These are phyloP conservation scores for Pterois miles DNA, from an alignment of 2,797 vertebrate species.

Conservation along the genomic window DNA sequence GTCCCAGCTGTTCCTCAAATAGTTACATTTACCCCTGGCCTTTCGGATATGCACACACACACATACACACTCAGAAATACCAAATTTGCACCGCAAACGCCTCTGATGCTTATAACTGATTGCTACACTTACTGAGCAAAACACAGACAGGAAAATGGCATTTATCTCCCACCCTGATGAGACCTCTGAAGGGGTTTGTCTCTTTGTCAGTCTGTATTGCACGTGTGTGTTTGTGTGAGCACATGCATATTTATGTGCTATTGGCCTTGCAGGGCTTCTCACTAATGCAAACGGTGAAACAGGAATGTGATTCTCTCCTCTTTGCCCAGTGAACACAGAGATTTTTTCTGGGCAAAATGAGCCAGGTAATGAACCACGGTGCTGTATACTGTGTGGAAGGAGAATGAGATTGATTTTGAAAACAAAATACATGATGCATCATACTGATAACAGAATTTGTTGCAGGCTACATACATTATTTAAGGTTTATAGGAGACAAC, in stretches of 20 bases:
- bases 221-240: neutral
- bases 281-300: conserved; percentile 45
- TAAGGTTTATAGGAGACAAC: conserved; percentile 29
- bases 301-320: conserved; percentile 29
- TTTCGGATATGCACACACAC: conserved; percentile 13
- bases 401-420: conserved; percentile 58
- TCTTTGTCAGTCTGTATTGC: conserved; percentile 24
- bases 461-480: conserved; percentile 44
- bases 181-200: conserved; percentile 31
- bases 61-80: conserved; percentile 19
- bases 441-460: conserved; percentile 51
- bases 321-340: conserved; percentile 28
- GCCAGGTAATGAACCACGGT: conserved; percentile 57
- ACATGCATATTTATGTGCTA: conserved; percentile 41
- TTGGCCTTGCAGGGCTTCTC: conserved; percentile 39
- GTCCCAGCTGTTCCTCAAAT: conserved; percentile 69
- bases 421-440: conserved; percentile 56
- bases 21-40: conserved; percentile 65
- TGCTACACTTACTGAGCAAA: conserved; percentile 37
- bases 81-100: conserved; percentile 12
- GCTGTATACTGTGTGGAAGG: conserved; percentile 5
- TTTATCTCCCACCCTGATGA: conserved; percentile 27
- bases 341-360: conserved; percentile 44
- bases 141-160: conserved; percentile 31
- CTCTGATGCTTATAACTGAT: conserved; percentile 38